Evolutionary conservation across 2,888 invertebrate genomes (phyloP), one percentile per base, ranked within the genome.

Genomic region (Alsophila aescularia): DNA sequence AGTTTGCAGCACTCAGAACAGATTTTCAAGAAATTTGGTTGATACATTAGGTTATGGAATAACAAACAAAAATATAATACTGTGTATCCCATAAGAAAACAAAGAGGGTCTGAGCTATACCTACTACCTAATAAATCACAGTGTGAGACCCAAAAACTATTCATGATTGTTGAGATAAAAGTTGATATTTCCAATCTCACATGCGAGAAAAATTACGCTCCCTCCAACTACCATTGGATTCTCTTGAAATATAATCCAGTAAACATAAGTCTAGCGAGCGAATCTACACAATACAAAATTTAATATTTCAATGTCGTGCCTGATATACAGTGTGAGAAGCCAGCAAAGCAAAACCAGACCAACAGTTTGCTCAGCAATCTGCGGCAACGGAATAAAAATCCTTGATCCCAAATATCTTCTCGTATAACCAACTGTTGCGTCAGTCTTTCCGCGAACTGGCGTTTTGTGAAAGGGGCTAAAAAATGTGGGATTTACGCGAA

Each of bases 391-490:
- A 16, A 51, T 12, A 27, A 32, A 31, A 43, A 18, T 41, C 41
- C 57, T 52, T 58, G 42, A 52, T 31, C 16, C 15, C 2, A 8
- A 29, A n/a, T n/a, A 44, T 27, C 39, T 51, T 9, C 27, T 36
- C 45, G 24, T 48, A 15, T 24, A 29, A 37, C 35, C 39, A 48
- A 47, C 35, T 47, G 49, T 51, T 62, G 51, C 50, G 39, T 45
- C 15, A 43, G 45, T 59, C 55, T 59, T 50, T 53, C 2, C 29
- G 9, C 52, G 58, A 64, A 52, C 66, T 48, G 18, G 47, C 36
- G 47, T 69, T 72, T 70, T 55, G 43, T 58, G 16, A 61, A 67
- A 69, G 24, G 43, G 58, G 67, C 67, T 67, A 73, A 73, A 73
- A 72, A 70, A 72, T 65, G 57, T 58, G 55, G 66, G 62, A 68